A percentile compares a stretch with the other conserved stretches of the same genome.
Evolutionary conservation across 2,113 vertebrate species (phyloP).

Genomic region (Triplophysa dalaica): DNA sequence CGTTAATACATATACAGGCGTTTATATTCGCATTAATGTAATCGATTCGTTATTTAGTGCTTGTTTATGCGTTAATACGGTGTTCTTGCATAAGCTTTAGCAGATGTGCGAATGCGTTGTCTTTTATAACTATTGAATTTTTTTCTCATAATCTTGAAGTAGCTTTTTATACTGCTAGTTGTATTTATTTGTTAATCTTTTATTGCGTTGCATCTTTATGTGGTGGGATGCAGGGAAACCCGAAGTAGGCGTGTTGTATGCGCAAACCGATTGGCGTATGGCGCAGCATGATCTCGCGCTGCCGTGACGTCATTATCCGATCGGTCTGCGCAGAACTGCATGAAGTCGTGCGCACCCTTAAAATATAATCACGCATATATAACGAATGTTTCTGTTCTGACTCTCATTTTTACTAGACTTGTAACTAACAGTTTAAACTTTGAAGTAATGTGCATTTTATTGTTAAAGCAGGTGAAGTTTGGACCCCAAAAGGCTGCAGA

Average conservation of each 20-base stretch:
- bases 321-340: too few species aligned
- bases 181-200: neutral
- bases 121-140: too few species aligned
- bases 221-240: neutral
- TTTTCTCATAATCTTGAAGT: neutral
- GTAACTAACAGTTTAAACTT: neutral
- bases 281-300: too few species aligned
- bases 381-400: neutral
- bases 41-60: neutral
- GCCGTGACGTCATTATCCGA: too few species aligned
- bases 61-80: neutral
- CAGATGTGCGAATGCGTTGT: neutral
- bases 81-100: too few species aligned
- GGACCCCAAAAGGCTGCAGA: too few species aligned
- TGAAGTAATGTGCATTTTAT: neutral
- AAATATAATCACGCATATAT: too few species aligned
- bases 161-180: too few species aligned
- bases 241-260: neutral
- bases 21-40: neutral
- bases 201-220: neutral
- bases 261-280: too few species aligned
- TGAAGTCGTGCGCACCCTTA: too few species aligned
- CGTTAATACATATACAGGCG: neutral
- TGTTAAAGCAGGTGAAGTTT: constrained; percentile 1
- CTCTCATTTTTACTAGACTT: neutral